These are phyloP conservation scores for Blastomussa wellsi DNA, from an alignment of 92 coral and sea anemone species.

Conservation along the genomic window DNA sequence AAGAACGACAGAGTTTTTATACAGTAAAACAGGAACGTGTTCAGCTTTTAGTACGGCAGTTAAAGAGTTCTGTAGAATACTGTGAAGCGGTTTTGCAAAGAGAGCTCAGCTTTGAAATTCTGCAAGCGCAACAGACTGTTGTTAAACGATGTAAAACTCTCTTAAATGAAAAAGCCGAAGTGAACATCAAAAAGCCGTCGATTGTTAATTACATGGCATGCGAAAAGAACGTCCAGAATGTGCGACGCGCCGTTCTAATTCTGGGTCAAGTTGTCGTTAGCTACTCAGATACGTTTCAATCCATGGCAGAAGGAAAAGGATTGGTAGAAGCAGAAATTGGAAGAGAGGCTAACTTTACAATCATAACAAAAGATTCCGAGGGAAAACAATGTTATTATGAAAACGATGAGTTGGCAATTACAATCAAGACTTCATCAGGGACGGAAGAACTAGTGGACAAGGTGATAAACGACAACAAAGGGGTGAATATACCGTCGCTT, in stretches of 20 bases:
- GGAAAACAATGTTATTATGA: conserved; percentile 43
- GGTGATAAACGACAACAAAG: conserved; percentile 25
- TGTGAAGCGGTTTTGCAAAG: conserved; percentile 23
- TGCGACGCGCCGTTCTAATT: background rate
- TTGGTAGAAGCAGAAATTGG: conserved; percentile 8
- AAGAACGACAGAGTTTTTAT: background rate
- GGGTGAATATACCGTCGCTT: conserved; percentile 27
- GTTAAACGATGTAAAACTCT: conserved; percentile 11
- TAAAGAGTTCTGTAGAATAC: conserved; percentile 2
- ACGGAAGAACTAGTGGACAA: background rate
- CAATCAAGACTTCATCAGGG: conserved; percentile 26
- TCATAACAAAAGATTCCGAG: conserved; percentile 11
- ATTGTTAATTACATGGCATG: background rate
- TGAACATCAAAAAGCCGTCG: background rate
- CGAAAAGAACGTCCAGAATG: background rate
- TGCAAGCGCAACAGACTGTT: conserved; percentile 9
- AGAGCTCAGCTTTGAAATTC: conserved; percentile 10
- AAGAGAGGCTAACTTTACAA: background rate
- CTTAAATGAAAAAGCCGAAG: background rate
- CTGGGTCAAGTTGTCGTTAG: background rate
- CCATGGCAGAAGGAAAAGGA: conserved; percentile 2
- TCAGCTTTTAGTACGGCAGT: background rate
- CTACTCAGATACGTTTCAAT: background rate
- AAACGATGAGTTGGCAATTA: conserved; percentile 42
- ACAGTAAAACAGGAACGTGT: conserved; percentile 14